Base-by-base conservation (phyloP, 2,113 vertebrate species). In the Tachysurus fulvidraco region DNA sequence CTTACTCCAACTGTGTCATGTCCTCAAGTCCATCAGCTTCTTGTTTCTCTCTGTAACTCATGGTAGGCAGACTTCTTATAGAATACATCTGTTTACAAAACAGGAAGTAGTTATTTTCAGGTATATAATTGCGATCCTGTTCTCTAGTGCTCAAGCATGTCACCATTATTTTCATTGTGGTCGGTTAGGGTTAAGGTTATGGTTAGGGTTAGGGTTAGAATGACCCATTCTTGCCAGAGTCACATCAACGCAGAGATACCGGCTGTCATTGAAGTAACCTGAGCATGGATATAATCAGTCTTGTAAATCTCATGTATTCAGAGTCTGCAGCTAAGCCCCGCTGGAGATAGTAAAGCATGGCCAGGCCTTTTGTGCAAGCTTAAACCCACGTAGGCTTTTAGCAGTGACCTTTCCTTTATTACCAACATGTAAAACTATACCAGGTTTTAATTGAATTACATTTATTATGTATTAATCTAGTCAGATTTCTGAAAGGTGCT, bases 1-100 rank as follows among this genome's bases (percentile, higher is more conserved):
- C 60, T 98, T 94, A 99, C 98, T 97, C 96, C 90, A 99, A 92
- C 90, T 98, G 97, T 3, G 97, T 99, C 97, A 99, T 95, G 93
- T 99, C 98, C 90, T 99, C 98, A 94, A 96, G 94, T 16, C 96
- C 97, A 0, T 97, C 96, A 5, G 95, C 96, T 91, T 94, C 94
- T 83, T 88, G 88, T 55, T 95, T 94, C 74, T 95, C 94, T 16
- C 94, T 93, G 91, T 95, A 94, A 77, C 93, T 86, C 86, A 94
- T 12, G 0, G 95, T 94, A 0, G 96, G 96, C 91, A 97, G 94
- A 91, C 95, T 97, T 87, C 96, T 93, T 88, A 98, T 93, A 0
- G 96, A 95, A 92, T 96, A 97, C 95, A 99, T 97, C 98, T 99
- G 89, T 60, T 79, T 77, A 55, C 65, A 87, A 80, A 81, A 74